Base-by-base conservation (phyloP, 2,797 vertebrate species). In the Sebastes variabilis region DNA sequence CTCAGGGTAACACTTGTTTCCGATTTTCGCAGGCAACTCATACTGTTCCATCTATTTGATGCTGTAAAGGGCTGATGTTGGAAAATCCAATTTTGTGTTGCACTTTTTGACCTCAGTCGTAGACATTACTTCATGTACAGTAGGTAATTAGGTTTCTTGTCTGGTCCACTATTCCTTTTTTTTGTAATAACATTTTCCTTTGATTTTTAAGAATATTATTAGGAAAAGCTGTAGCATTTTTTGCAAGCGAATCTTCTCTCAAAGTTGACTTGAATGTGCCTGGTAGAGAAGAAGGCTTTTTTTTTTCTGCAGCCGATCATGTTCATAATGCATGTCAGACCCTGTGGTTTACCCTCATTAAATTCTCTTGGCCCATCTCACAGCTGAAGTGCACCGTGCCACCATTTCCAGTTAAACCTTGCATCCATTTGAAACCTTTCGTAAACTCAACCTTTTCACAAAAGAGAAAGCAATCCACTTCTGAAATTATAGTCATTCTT, bases 81-180 rank as follows among this genome's bases (percentile, higher is more conserved):
- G 80, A 87, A 84, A 85, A 85, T 72, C 16, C 54, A 46, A 78
- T 77, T 74, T 24, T 71, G 77, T 49, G 54, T 78, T 82, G 72
- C 56, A 59, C 83, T 77, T 79, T 55, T 46, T 84, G 77, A 84
- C 84, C 76, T 77, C 66, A 59, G 64, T 77, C 68, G 71, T 80
- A 81, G 89, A 90, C 83, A 77, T 86, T 60, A 86, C 83, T 79
- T 83, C 72, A 86, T 82, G n/a, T 74, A 72, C 55, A 86, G 79
- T 81, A 64, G 64, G 55, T 84, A 71, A 75, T 88, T 81, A 25
- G 14, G 86, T 88, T 79, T 72, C 46, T 77, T 20, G 61, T 84
- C 46, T 89, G 82, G 61, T 76, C 75, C 38, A 30, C 18, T 55
- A 8, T 55, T 55, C 36, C 30, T 49, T 68, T 38, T 79, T 34